These are phyloP conservation scores for Panthera leo DNA, from an alignment of 2,113 vertebrate species.

Conservation along the genomic window DNA sequence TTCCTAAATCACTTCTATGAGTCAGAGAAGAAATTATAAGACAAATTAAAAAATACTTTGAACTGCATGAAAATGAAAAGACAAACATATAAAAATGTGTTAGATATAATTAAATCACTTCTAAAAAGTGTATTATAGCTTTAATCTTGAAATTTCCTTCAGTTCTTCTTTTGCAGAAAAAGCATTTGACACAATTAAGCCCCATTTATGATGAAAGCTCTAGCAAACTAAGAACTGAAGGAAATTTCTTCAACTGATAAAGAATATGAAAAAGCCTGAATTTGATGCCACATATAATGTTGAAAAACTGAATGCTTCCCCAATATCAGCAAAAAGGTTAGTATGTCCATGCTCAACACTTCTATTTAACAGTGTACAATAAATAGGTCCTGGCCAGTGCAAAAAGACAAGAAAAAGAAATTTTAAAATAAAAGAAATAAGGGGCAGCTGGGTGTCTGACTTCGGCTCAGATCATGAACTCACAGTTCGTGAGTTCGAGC, in stretches of 20 bases:
- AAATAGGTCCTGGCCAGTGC: background rate
- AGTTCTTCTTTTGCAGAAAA: background rate
- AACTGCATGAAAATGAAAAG: background rate
- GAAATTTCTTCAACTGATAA: background rate
- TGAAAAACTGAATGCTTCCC: background rate
- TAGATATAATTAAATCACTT: background rate
- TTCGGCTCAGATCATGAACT: no score
- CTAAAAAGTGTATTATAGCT: background rate
- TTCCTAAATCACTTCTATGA: background rate
- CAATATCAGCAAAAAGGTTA: background rate
- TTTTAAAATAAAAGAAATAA: background rate
- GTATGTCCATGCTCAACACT: background rate
- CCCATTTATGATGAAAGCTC: background rate
- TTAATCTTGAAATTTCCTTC: background rate
- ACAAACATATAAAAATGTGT: background rate
- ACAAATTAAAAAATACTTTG: background rate
- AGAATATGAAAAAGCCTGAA: background rate
- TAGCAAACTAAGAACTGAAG: background rate
- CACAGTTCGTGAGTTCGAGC: no score
- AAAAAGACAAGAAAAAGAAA: background rate
- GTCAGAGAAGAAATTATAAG: slow-evolving; percentile 9
- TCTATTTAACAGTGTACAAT: background rate
- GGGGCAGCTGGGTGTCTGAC: no score
- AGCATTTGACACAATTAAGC: background rate
- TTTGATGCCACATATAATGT: background rate